Conservation (phyloP, 2,113 vertebrate species). For the Sigmodon hispidus region DNA sequence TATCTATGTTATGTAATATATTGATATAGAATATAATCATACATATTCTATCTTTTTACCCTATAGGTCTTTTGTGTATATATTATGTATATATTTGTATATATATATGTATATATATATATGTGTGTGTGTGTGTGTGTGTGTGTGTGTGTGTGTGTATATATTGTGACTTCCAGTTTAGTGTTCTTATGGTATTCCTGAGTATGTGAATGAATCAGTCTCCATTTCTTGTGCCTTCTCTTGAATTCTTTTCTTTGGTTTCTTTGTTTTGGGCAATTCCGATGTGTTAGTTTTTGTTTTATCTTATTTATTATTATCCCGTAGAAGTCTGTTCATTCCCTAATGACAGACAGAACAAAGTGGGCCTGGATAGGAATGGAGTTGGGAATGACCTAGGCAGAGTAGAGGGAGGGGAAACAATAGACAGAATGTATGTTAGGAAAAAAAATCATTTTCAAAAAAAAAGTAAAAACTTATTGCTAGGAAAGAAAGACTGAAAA, state of each 20-base stretch:
- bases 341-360: not conserved
- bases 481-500: not conserved
- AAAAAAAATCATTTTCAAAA: not conserved
- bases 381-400: not conserved
- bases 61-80: not conserved
- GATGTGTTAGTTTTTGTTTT: not conserved
- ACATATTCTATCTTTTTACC: not conserved
- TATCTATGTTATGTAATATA: too few species aligned
- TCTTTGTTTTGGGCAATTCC: not conserved
- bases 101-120: too few species aligned
- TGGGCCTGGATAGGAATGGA: not conserved
- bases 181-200: not conserved
- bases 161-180: not conserved
- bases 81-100: too few species aligned
- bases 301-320: not conserved
- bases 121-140: too few species aligned
- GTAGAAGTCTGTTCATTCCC: not conserved
- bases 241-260: not conserved
- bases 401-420: not conserved
- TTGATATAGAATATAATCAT: too few species aligned
- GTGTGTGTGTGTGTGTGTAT: too few species aligned
- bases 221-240: not conserved
- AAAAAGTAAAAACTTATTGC: not conserved
- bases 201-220: not conserved
- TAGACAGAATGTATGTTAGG: not conserved